These are phyloP conservation scores for Drosophila neocordata DNA, from an alignment of 1,140 invertebrate species.

Conservation along the genomic window DNA sequence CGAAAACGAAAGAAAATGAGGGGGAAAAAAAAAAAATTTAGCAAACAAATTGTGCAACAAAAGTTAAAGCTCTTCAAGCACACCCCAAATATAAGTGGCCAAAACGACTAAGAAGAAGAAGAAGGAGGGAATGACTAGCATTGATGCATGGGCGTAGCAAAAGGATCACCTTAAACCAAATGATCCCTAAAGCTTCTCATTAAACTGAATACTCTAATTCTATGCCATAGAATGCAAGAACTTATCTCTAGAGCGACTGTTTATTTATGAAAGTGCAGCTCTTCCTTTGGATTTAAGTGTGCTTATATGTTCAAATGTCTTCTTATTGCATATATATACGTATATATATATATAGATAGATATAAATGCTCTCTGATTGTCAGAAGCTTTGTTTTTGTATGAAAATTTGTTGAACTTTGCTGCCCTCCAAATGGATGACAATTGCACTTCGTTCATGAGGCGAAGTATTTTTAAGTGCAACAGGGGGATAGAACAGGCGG, in stretches of 20 bases:
- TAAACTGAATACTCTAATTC: too few species aligned
- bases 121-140: background rate
- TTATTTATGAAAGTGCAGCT: background rate
- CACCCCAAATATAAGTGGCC: background rate
- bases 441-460: background rate
- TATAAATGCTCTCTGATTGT: too few species aligned
- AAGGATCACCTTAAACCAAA: too few species aligned
- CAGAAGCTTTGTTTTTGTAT: background rate
- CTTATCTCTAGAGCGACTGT: background rate
- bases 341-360: too few species aligned
- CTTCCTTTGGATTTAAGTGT: too few species aligned
- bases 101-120: background rate
- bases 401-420: background rate
- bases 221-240: too few species aligned
- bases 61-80: slow-evolving; percentile 1
- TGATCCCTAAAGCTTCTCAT: too few species aligned
- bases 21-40: slow-evolving; percentile 44
- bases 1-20: slow-evolving; percentile 37
- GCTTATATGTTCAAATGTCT: too few species aligned
- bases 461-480: slow-evolving; percentile 8
- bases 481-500: background rate
- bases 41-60: slow-evolving; percentile 56
- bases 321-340: too few species aligned
- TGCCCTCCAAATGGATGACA: background rate
- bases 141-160: background rate